phyloP scores from a whole-genome alignment of 1,140 invertebrate genomes.

The Drosophila seguyi region DNA sequence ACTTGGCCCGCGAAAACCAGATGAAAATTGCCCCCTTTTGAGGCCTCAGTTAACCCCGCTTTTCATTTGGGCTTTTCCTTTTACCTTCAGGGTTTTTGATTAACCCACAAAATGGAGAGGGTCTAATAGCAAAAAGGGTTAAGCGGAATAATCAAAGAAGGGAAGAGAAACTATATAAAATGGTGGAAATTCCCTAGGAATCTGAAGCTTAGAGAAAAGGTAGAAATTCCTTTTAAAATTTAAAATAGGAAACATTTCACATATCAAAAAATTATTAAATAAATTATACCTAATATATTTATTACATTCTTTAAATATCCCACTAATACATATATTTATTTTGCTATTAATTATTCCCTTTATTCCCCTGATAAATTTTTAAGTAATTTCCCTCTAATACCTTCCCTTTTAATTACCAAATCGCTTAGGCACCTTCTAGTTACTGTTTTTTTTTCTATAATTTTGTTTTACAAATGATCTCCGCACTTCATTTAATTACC shows the following conservation, averaged over 20 bases:
- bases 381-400: background rate
- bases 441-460: no score
- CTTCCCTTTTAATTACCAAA: conserved; percentile 5
- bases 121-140: conserved; percentile 7
- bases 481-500: conserved; percentile 26
- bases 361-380: background rate
- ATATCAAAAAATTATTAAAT: background rate
- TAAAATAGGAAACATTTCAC: background rate
- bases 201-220: no score
- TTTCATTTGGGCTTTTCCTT: background rate
- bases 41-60: background rate
- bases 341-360: background rate
- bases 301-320: background rate
- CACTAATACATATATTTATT: no score
- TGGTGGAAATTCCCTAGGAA: background rate
- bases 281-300: background rate
- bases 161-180: background rate
- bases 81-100: conserved; percentile 3
- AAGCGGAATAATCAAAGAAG: conserved; percentile 1
- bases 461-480: conserved; percentile 10
- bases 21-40: conserved; percentile 34
- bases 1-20: conserved; percentile 43
- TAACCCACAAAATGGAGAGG: conserved; percentile 6
- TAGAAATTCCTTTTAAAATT: background rate
- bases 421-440: background rate